Evolutionary conservation across 1,140 invertebrate genomes (phyloP).

Genomic region (Dryas iulia): DNA sequence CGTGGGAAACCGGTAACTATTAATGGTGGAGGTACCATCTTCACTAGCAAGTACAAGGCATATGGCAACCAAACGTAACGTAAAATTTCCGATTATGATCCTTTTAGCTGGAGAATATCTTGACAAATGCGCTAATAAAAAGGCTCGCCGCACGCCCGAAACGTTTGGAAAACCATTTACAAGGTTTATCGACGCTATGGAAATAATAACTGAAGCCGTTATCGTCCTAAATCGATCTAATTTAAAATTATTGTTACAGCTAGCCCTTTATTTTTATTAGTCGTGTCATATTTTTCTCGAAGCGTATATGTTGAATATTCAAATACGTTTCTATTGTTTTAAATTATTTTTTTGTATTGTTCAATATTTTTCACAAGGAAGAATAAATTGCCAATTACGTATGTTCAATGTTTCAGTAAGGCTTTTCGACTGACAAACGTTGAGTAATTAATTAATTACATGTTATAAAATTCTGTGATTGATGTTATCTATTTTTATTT

Average conservation of each 20-base stretch:
- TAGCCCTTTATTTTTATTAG: constrained; percentile 70
- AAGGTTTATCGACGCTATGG: constrained; percentile 76
- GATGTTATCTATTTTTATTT: too few species aligned
- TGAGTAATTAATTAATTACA: too few species aligned
- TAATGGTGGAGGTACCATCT: constrained; percentile 20
- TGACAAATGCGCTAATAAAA: constrained; percentile 78
- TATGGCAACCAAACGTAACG: constrained; percentile 69
- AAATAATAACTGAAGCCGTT: constrained; percentile 76
- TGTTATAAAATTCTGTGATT: too few species aligned
- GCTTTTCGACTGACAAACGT: too few species aligned
- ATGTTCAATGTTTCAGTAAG: too few species aligned
- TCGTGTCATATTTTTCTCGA: constrained; percentile 6
- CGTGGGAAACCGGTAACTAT: constrained; percentile 32
- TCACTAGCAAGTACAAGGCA: constrained; percentile 42
- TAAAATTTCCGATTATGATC: constrained; percentile 73
- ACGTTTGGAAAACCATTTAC: constrained; percentile 78
- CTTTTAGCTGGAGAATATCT: constrained; percentile 68
- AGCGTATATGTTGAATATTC: background rate
- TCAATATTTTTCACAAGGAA: background rate
- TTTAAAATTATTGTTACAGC: constrained; percentile 76
- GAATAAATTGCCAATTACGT: too few species aligned
- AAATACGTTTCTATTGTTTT: background rate
- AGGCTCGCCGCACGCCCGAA: constrained; percentile 61
- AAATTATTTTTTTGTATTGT: background rate
- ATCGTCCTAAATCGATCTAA: constrained; percentile 77